These are phyloP conservation scores for Pseudomyrmex cubaensis DNA, from an alignment of 1,140 invertebrate genomes.

Conservation along the genomic window DNA sequence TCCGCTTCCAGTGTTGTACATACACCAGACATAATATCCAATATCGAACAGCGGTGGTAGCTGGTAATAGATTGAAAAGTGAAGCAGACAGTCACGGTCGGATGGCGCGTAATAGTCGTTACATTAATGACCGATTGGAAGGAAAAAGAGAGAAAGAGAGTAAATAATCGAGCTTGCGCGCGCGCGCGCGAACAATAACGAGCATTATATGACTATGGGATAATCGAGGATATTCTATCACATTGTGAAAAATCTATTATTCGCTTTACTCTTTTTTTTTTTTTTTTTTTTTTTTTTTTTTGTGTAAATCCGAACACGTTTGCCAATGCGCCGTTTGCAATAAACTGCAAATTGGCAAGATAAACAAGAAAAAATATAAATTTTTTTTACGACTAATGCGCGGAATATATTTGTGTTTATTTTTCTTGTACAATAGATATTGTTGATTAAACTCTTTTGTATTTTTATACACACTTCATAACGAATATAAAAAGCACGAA, in stretches of 20 bases:
- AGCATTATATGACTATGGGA: constrained; percentile 38
- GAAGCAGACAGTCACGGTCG: constrained; percentile 57
- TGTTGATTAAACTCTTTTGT: too few relatives aligned
- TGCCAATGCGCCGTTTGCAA: background rate
- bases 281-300: background rate
- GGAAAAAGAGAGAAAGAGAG: constrained; percentile 3
- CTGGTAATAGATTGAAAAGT: constrained; percentile 65
- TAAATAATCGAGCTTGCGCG: constrained; percentile 60
- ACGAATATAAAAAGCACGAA: background rate
- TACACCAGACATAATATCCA: constrained; percentile 50
- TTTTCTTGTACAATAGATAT: background rate
- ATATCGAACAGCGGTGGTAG: constrained; percentile 59
- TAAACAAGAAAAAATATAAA: background rate
- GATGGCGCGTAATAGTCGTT: constrained; percentile 66
- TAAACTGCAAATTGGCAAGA: background rate
- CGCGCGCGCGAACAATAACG: constrained; percentile 40
- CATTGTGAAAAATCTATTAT: background rate
- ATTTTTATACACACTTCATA: too few relatives aligned
- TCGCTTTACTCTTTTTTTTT: background rate
- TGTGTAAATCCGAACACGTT: background rate
- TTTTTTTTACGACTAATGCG: background rate
- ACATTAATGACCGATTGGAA: constrained; percentile 64
- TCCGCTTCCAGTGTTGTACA: background rate
- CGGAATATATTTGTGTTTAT: background rate
- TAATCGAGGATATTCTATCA: constrained; percentile 17